These are phyloP conservation scores for Oreonectes daqikongensis DNA, from an alignment of 2,797 vertebrate species.

Conservation along the genomic window DNA sequence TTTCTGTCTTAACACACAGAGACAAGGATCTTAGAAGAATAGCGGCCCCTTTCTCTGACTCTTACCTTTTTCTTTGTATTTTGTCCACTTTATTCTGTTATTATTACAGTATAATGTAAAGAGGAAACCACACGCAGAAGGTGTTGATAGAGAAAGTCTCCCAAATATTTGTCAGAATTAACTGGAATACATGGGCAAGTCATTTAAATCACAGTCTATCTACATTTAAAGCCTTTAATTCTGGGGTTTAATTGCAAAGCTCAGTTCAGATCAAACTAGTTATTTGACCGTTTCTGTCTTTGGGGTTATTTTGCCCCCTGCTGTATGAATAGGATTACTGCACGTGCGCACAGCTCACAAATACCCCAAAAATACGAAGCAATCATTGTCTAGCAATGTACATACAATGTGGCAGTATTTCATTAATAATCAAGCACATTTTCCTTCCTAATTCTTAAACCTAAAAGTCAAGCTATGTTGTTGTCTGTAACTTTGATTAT, in stretches of 20 bases:
- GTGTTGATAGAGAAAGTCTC: neutral
- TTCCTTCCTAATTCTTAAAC: no score
- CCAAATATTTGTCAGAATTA: neutral
- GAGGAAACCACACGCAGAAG: neutral
- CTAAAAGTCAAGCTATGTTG: no score
- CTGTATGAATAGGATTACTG: conserved; percentile 23
- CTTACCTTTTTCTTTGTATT: neutral
- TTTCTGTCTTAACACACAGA: neutral
- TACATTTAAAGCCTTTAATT: conserved; percentile 26
- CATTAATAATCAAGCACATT: neutral
- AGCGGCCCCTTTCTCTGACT: neutral
- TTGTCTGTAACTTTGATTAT: neutral
- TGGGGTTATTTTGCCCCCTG: conserved; percentile 33
- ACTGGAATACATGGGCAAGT: neutral
- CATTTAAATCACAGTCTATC: conserved; percentile 1
- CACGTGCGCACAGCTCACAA: neutral
- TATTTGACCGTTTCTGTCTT: conserved; percentile 23
- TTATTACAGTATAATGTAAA: neutral
- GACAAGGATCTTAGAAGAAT: neutral
- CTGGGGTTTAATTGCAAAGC: conserved; percentile 21
- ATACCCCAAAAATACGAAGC: no score
- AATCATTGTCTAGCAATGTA: no score
- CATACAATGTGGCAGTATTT: neutral
- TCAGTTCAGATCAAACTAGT: conserved; percentile 30
- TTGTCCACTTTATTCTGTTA: neutral